Percentiles rank a stretch among this genome's conserved stretches.
These are phyloP conservation scores for Cynocephalus volans DNA, from an alignment of 2,113 vertebrate species.

Conservation along the genomic window DNA sequence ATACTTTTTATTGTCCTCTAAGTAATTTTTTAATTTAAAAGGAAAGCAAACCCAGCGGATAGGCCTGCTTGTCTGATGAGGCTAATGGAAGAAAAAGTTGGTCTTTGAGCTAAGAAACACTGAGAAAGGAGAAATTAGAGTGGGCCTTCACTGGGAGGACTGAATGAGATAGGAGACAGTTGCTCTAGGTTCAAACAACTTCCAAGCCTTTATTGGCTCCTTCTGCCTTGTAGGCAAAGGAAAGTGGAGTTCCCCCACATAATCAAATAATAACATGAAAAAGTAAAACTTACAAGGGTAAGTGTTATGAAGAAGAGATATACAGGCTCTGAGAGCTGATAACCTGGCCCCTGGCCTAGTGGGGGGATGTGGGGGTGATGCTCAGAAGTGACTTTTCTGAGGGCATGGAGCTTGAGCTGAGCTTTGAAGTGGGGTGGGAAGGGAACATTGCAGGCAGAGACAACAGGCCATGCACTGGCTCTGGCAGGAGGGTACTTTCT, in stretches of 20 bases:
- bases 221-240: background rate
- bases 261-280: background rate
- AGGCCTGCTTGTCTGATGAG: background rate
- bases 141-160: background rate
- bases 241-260: background rate
- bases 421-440: background rate
- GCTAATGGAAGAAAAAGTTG: background rate
- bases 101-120: background rate
- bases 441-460: background rate
- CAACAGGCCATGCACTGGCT: background rate
- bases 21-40: constrained; percentile 27
- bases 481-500: background rate
- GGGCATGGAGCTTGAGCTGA: background rate
- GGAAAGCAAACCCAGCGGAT: background rate
- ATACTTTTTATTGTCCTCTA: background rate
- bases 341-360: background rate
- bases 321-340: background rate
- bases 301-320: background rate
- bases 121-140: background rate
- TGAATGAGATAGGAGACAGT: background rate
- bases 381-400: background rate
- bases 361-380: background rate
- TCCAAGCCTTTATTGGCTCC: background rate
- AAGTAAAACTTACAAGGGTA: background rate
- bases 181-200: background rate